Percentiles rank a stretch among this genome's conserved stretches.
These are phyloP conservation scores for Chamaea fasciata DNA, from an alignment of 2,113 vertebrate genomes.

Conservation along the genomic window DNA sequence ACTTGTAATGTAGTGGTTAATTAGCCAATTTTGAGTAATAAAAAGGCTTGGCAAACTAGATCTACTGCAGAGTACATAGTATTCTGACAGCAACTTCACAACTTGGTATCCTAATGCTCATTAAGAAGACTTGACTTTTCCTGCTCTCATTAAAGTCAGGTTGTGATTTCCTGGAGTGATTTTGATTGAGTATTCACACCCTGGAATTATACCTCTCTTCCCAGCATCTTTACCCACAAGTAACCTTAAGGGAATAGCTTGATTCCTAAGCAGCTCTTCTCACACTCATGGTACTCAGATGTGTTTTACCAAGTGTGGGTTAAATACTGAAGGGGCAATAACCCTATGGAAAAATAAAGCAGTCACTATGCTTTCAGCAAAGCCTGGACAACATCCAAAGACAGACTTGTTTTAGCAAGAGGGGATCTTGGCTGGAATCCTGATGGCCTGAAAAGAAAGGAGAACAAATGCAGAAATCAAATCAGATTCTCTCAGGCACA, in stretches of 20 bases:
- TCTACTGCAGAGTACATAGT: background rate
- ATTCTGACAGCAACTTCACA: background rate
- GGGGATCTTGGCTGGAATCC: background rate
- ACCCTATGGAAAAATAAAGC: background rate
- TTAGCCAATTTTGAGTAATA: background rate
- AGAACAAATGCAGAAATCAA: constrained; percentile 1
- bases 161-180: background rate
- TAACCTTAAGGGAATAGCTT: background rate
- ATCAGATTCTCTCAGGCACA: background rate
- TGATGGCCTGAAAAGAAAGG: background rate
- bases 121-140: background rate
- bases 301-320: background rate
- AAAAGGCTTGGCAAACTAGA: background rate
- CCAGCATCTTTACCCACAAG: background rate
- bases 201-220: background rate
- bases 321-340: background rate
- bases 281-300: background rate
- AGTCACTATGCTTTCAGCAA: background rate
- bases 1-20: background rate
- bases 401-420: background rate
- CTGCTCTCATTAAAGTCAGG: background rate
- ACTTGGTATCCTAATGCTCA: background rate
- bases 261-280: background rate
- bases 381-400: background rate
- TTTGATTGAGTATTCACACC: background rate